phyloP scores from a whole-genome alignment of 2,888 invertebrate species.

The Aproaerema taeniolella region DNA sequence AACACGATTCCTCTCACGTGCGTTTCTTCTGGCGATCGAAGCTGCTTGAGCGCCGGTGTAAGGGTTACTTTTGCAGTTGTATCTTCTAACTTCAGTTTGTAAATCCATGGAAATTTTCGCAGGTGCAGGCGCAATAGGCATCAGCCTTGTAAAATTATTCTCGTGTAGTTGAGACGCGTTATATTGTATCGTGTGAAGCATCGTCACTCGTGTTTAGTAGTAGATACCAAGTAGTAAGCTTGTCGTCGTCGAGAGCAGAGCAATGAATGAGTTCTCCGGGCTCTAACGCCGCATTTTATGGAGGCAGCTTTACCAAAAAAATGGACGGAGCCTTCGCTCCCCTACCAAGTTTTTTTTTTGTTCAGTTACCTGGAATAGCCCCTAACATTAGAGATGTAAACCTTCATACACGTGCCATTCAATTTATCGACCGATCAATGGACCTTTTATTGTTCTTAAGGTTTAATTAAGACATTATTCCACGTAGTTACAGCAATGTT shows the following conservation, averaged over 20 bases:
- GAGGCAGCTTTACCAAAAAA: slow-evolving; percentile 58
- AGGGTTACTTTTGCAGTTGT: slow-evolving; percentile 78
- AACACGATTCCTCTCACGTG: slow-evolving; percentile 95
- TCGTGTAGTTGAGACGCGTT: slow-evolving; percentile 17
- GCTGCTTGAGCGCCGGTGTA: slow-evolving; percentile 82
- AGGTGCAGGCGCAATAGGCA: slow-evolving; percentile 75
- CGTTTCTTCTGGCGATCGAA: slow-evolving; percentile 93
- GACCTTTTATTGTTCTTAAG: slow-evolving; percentile 14
- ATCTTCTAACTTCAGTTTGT: slow-evolving; percentile 77
- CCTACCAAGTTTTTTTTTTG: slow-evolving; percentile 50
- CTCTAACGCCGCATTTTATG: slow-evolving; percentile 52
- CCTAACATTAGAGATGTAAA: slow-evolving; percentile 34
- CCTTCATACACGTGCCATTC: slow-evolving; percentile 64
- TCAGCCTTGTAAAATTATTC: slow-evolving; percentile 47
- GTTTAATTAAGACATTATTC: slow-evolving; percentile 20
- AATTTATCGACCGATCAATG: slow-evolving; percentile 42
- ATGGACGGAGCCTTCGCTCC: slow-evolving; percentile 56
- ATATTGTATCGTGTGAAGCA: slow-evolving; percentile 44
- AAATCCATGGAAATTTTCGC: slow-evolving; percentile 45
- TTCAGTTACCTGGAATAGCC: slow-evolving; percentile 57
- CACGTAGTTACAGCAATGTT: too few species aligned
- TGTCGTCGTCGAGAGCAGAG: slow-evolving; percentile 37
- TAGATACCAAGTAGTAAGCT: slow-evolving; percentile 24
- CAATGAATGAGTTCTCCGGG: slow-evolving; percentile 55
- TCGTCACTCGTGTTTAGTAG: slow-evolving; percentile 30